Evolutionary conservation across 2,113 vertebrate genomes (phyloP).

Genomic region (Melierax canorus): DNA sequence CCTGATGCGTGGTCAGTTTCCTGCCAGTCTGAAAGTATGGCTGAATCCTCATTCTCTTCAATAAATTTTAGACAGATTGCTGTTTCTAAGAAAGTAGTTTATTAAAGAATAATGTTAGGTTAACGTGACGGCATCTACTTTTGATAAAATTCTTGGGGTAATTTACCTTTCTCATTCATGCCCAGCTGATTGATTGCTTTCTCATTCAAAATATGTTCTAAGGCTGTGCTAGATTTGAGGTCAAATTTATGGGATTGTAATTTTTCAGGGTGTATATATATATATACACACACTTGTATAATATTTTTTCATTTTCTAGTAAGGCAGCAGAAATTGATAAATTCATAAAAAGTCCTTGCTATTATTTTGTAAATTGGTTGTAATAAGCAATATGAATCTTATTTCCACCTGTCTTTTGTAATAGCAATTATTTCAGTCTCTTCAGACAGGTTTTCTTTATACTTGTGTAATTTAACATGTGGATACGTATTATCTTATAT

Average conservation of each 20-base stretch:
- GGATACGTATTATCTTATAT: background rate
- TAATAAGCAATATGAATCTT: background rate
- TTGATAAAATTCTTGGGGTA: background rate
- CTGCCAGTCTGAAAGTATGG: background rate
- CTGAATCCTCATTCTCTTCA: background rate
- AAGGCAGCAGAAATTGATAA: background rate
- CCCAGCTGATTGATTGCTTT: background rate
- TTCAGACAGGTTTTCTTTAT: background rate
- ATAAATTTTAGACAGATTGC: background rate
- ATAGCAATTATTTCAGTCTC: background rate
- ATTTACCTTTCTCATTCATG: background rate
- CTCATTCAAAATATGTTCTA: background rate
- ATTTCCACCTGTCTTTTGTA: background rate
- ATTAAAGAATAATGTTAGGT: background rate
- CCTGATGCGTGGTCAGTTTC: background rate
- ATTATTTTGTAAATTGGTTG: background rate
- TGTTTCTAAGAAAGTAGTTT: background rate
- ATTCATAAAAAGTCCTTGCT: background rate
- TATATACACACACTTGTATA: too few species aligned
- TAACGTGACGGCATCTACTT: background rate
- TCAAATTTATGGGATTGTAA: background rate
- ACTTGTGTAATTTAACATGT: background rate
- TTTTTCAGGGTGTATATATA: accelerated
- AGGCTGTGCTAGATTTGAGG: background rate
- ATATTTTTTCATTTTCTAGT: background rate